Percentiles rank a stretch among this genome's conserved stretches.
Conservation (phyloP, 2,797 vertebrate species). For the Alectoris magna region DNA sequence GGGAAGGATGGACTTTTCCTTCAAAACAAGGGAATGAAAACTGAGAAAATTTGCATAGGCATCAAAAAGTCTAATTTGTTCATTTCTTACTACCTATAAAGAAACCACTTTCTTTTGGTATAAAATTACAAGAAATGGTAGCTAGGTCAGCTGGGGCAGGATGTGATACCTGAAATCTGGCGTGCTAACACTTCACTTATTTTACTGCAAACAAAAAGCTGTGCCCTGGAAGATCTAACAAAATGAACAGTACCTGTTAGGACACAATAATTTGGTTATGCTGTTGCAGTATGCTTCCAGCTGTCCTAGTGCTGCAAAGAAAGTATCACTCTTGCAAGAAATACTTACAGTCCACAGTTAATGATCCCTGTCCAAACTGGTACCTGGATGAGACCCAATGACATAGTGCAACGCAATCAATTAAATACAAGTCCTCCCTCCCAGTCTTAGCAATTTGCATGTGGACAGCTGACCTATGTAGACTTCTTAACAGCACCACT, state of each 20-base stretch:
- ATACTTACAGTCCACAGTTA: not conserved
- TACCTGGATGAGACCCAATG: not conserved
- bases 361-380: fast-evolving
- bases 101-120: not conserved
- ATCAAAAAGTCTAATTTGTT: not conserved
- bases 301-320: not conserved
- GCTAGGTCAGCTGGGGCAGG: not conserved
- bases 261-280: not conserved
- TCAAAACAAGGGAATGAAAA: slow-evolving; percentile 44
- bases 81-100: not conserved
- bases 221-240: not conserved
- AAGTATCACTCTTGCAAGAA: not conserved
- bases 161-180: not conserved
- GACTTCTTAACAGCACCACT: not conserved
- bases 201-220: not conserved
- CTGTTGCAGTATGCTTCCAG: not conserved
- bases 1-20: not conserved
- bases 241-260: not conserved
- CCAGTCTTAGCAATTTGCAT: not conserved
- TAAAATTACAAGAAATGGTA: not conserved
- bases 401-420: not conserved
- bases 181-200: not conserved
- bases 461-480: not conserved
- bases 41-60: not conserved
- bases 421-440: not conserved